Conservation (phyloP, 2,113 vertebrate genomes). For the Otocyon megalotis region DNA sequence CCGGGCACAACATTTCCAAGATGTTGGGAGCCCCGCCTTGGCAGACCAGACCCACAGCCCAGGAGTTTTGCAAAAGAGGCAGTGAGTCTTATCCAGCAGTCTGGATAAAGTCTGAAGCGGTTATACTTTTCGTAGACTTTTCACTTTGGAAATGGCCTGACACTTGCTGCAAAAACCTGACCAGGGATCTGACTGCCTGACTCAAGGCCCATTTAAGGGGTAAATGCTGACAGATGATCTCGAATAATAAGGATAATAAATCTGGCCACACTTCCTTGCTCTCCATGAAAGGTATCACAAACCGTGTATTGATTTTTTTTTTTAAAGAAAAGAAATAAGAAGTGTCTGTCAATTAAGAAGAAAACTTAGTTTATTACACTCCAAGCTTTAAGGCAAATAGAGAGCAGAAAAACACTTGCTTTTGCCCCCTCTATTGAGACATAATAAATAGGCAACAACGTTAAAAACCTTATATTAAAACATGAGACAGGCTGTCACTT, state of each 20-base stretch:
- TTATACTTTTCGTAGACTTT: constrained; percentile 44
- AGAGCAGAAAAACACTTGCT: not conserved
- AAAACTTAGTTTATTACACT: constrained; percentile 61
- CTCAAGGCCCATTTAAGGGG: not conserved
- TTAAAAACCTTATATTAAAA: constrained; percentile 54
- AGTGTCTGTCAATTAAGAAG: constrained; percentile 66
- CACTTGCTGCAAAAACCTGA: not conserved
- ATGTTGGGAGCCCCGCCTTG: not conserved
- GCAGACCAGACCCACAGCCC: constrained; percentile 17
- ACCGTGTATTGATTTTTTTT: constrained; percentile 54
- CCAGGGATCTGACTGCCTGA: not conserved
- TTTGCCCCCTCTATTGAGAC: not conserved
- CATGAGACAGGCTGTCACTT: not conserved
- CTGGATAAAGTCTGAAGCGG: not conserved
- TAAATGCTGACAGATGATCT: constrained; percentile 69
- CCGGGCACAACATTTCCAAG: constrained; percentile 69
- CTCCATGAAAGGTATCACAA: constrained; percentile 42
- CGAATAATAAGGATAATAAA: not conserved
- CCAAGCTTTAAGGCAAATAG: constrained; percentile 57
- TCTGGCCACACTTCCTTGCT: not conserved
- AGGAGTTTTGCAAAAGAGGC: constrained; percentile 10
- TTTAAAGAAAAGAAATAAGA: constrained; percentile 63
- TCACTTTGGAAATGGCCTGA: constrained; percentile 5
- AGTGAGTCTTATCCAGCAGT: not conserved
- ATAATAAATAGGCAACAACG: constrained; percentile 30